Evolutionary conservation across 2,797 vertebrate genomes (phyloP).

Genomic region (Centroberyx gerrardi): DNA sequence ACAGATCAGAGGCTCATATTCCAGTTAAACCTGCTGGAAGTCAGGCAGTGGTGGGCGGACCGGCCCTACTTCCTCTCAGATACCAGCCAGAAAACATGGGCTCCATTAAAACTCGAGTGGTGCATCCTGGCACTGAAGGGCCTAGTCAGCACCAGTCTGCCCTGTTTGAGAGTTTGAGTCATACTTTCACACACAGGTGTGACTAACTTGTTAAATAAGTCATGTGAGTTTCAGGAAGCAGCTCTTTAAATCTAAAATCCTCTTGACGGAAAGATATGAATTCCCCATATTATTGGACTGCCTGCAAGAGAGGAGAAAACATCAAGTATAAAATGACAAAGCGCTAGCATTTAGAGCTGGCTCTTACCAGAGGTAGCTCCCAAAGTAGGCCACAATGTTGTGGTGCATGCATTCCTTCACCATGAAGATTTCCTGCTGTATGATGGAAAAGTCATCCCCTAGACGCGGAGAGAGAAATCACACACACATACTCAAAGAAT

Average conservation of each 20-base stretch:
- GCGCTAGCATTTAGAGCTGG: conserved; percentile 46
- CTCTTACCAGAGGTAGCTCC: conserved; percentile 98
- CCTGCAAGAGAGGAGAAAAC: conserved; percentile 9
- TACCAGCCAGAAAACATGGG: conserved; percentile 54
- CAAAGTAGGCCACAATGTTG: conserved; percentile 99
- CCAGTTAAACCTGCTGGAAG: conserved; percentile 82
- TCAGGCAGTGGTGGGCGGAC: conserved; percentile 51
- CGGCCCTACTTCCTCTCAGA: conserved; percentile 61
- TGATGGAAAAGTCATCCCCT: conserved; percentile 99
- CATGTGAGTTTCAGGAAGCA: conserved; percentile 42
- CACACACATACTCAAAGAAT: conserved; percentile 53
- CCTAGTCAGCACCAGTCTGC: conserved; percentile 51
- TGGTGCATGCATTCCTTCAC: conserved; percentile 99
- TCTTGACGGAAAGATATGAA: conserved; percentile 31
- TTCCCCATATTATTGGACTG: conserved; percentile 26
- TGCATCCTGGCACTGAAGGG: conserved; percentile 44
- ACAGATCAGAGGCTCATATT: conserved; percentile 73
- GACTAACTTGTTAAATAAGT: conserved; percentile 48
- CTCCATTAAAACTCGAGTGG: conserved; percentile 56
- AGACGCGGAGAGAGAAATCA: conserved; percentile 73
- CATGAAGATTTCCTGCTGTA: conserved; percentile 99
- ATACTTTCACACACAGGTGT: conserved; percentile 61
- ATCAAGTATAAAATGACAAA: conserved; percentile 45
- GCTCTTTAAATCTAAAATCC: conserved; percentile 16
- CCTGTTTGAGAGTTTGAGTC: conserved; percentile 54